These are phyloP conservation scores for Heliconius erato DNA, from an alignment of 2,888 invertebrate genomes.

Conservation along the genomic window DNA sequence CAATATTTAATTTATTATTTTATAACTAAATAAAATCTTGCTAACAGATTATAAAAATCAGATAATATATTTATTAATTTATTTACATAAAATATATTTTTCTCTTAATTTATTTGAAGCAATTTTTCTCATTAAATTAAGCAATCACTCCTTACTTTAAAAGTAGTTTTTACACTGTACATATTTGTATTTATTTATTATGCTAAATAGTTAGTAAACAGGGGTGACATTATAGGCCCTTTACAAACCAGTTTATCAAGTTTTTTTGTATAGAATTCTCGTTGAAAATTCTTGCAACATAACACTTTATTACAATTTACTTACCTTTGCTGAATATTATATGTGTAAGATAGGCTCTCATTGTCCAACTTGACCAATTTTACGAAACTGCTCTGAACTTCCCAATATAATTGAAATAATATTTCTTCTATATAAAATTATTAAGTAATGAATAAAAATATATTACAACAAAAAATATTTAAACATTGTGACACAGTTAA, in stretches of 20 bases:
- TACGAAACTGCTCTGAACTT: background rate
- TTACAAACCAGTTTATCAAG: conserved; percentile 67
- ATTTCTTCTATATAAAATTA: no score
- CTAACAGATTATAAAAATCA: no score
- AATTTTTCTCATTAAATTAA: background rate
- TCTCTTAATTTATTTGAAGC: background rate
- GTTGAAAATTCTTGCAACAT: conserved; percentile 30
- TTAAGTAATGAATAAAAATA: background rate
- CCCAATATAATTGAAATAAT: no score
- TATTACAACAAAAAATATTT: background rate
- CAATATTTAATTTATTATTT: no score
- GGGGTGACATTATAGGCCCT: conserved; percentile 62
- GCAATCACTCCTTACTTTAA: background rate
- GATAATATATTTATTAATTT: background rate
- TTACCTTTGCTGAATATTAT: background rate
- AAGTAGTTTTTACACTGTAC: conserved; percentile 6
- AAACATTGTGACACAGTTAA: background rate
- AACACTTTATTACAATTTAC: conserved; percentile 20
- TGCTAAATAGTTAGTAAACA: conserved; percentile 42
- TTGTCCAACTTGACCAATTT: background rate
- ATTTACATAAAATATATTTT: background rate
- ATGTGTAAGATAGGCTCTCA: background rate
- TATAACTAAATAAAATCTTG: no score
- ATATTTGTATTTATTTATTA: conserved; percentile 27
- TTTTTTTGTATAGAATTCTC: conserved; percentile 55